Evolutionary conservation across 30 jellyfish, hydroid and myxozoan genomes (phyloP), one percentile per base, ranked within the genome.

Genomic region (Morbakka virulenta): DNA sequence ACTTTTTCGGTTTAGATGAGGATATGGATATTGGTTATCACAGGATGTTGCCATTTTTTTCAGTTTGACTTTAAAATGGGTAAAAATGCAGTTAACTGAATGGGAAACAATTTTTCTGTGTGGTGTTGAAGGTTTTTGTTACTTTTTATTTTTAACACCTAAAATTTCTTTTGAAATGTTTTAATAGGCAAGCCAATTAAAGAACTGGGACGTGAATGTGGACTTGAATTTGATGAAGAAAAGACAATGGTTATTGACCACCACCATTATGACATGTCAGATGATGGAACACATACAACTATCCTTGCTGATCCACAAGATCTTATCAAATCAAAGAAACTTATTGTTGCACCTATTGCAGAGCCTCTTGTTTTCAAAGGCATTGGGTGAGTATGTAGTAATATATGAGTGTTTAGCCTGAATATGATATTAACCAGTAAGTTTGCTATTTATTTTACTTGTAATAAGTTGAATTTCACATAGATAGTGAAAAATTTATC

Each of bases 221-320:
- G 97, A 1, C 76, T 89, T 67, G 97, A 89, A 34, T 89, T 89
- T 82, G 97, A 89, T 89, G 97, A 89, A 81, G 97, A 89, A 75
- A 89, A 89, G 57, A 89, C 97, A 4, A 32, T 92, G 1, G 97
- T 89, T 36, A 82, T 89, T 82, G 97, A 89, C 61, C 97, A 89
- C 36, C 97, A 89, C 53, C 76, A 82, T 61, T 89, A 81, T 81
- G 97, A 89, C 72, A 29, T 69, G 3, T 72, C 97, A 23, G 97
- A 89, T 61, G 90, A 89, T 36, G 97, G 97, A 57, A 70, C 75
- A 95, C 97, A 89, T 69, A 81, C 97, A 17, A 64, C 82, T 1
- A 70, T 89, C 64, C 51, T 89, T 75, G 72, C 95, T 24, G 95
- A 82, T 47, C 80, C 72, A 28, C 75, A 76, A 67, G 82, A 89